Evolutionary conservation across 2,797 vertebrate species (phyloP).

Genomic region (Pangasius macronema): DNA sequence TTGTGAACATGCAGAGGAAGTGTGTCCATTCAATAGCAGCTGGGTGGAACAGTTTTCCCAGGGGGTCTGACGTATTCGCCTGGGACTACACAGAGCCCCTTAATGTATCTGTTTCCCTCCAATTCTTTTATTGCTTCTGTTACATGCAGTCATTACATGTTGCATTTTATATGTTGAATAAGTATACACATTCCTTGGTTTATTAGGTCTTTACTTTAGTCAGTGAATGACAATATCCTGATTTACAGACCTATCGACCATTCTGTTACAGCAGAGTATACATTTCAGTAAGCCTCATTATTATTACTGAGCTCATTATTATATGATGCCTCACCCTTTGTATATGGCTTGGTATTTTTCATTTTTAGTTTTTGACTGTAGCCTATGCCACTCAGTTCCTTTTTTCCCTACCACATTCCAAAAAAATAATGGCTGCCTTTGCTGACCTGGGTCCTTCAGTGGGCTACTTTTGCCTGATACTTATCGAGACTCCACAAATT

Average conservation of each 20-base stretch:
- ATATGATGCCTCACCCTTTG: constrained; percentile 6
- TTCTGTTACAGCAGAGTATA: not conserved
- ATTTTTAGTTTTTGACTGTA: constrained; percentile 14
- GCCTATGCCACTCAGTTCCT: constrained; percentile 20
- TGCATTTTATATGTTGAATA: not conserved
- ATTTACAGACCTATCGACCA: not conserved
- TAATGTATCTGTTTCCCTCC: constrained; percentile 29
- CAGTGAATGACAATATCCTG: not conserved
- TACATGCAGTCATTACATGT: not conserved
- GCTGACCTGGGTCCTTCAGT: constrained; percentile 31
- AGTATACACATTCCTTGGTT: not conserved
- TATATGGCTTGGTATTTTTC: constrained; percentile 40
- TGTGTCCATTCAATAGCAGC: constrained; percentile 77
- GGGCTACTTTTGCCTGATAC: constrained; percentile 39
- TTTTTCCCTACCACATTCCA: constrained; percentile 43
- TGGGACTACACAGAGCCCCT: constrained; percentile 55
- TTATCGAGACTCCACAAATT: constrained; percentile 68
- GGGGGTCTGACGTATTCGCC: constrained; percentile 50
- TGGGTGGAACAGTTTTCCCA: constrained; percentile 84
- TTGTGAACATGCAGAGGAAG: constrained; percentile 77
- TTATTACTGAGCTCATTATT: constrained; percentile 19
- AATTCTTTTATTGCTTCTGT: not conserved
- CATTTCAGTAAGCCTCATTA: constrained; percentile 5
- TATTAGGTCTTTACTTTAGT: not conserved
- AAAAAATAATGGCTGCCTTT: constrained; percentile 30